Evolutionary conservation across 2,797 vertebrate genomes (phyloP), one percentile per base, ranked within the genome.

Genomic region (Distichodus sexfasciatus): DNA sequence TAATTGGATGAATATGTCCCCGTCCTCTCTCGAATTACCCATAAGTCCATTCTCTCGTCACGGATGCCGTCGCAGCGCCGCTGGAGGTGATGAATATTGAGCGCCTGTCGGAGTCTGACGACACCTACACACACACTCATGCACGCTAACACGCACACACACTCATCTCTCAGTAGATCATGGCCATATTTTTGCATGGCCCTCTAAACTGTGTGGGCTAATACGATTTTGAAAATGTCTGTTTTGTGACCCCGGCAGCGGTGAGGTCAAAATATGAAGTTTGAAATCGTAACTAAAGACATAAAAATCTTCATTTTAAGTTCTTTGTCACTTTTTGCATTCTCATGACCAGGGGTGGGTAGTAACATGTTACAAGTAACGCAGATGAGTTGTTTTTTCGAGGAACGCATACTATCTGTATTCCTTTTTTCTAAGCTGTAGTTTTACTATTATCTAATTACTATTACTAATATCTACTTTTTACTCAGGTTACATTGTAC

Each of bases 1-100:
- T 83, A 81, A 81, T 79, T 75, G 76, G 77, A 78, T 71, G 67
- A 79, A 71, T 75, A 67, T 64, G 69, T 72, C 65, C 44, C 46
- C 33, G 51, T 41, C 36, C n/a, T 43, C 77, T 66, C 66, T 68
- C 74, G 28, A 62, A 60, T 75, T 80, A 78, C 76, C 62, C 74
- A 71, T 66, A 70, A 78, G 66, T 68, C 78, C 70, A 71, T 79
- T 75, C 66, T 67, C 66, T 71, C 21, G 33, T 74, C 65, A 73
- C 23, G 55, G 40, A 59, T 65, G 61, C 62, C 50, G 28, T 69
- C n/a, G 46, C 36, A 17, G 54, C 17, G 54, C 57, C 72, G 69
- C 72, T 61, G 62, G 62, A 54, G 62, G 57, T 79, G 73, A 76
- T 76, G 66, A 76, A 79, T 79, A 76, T 76, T 76, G 77, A 79